Conservation (phyloP, 2,888 invertebrate species). For the Tenthredo mesomela region DNA sequence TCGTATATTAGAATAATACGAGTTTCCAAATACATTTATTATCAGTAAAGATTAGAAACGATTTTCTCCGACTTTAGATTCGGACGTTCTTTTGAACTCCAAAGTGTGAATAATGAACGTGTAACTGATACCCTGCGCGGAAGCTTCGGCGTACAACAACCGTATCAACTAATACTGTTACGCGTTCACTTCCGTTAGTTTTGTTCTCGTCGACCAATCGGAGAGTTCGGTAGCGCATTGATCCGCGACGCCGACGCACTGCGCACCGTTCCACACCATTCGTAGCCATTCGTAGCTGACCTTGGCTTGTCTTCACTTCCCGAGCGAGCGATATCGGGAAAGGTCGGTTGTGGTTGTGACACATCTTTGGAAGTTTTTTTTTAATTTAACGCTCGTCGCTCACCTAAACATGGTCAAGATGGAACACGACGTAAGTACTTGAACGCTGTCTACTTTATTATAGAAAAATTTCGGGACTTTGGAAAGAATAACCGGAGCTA, state of each 20-base stretch:
- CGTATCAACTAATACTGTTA: neutral
- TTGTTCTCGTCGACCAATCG: neutral
- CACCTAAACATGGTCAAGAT: constrained; percentile 74
- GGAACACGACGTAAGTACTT: constrained; percentile 73
- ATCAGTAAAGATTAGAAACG: neutral
- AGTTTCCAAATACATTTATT: neutral
- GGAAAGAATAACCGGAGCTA: neutral
- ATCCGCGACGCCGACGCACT: constrained; percentile 23
- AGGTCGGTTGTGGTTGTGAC: constrained; percentile 27
- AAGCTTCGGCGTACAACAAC: neutral
- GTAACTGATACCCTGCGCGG: neutral
- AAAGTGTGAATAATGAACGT: neutral
- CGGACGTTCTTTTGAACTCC: neutral
- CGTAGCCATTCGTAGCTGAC: constrained; percentile 1
- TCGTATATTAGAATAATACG: neutral
- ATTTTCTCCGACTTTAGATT: neutral
- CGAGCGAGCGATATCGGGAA: constrained; percentile 45
- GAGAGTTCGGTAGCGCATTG: neutral
- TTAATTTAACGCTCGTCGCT: constrained; percentile 30
- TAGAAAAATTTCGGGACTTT: neutral
- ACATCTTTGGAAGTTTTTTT: constrained; percentile 25
- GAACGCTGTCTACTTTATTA: neutral
- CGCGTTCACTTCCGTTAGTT: constrained; percentile 14
- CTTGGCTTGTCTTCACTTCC: constrained; percentile 45
- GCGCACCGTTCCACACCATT: constrained; percentile 30